Evolutionary conservation across 2,113 vertebrate species (phyloP), one percentile per base, ranked within the genome.

Genomic region (Ctenomys sociabilis): DNA sequence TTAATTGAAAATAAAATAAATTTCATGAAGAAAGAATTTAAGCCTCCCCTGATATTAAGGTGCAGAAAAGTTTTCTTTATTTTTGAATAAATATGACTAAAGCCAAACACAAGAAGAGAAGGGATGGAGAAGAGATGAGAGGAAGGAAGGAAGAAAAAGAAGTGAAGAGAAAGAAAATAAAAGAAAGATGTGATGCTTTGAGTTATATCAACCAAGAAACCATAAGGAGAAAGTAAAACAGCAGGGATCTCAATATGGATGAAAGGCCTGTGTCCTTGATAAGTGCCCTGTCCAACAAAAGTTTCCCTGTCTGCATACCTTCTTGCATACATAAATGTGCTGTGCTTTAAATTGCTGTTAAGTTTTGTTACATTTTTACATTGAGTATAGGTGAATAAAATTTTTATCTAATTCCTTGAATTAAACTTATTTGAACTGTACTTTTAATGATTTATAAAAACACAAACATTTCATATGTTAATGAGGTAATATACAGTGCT

Each of bases 161-260:
- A 66, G 32, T 30, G 13, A 32, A 68, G 19, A 22, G 10, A 68
- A 68, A 19, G 32, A n/a, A 72, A 72, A 32, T 28, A 28, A 52
- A 12, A 80, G 26, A 49, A 40, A 43, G 26, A 70, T 61, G 3
- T 49, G 22, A 81, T 68, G 11, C 0, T 70, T 82, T 88, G 77
- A 19, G 7, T 52, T 91, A 28, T 66, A 57, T 30, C 40, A 93
- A 77, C 9, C 7, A 68, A 54, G 40, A 66, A 21, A 11, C 10
- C 54, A 97, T 28, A 78, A 93, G 13, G 16, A 82, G 26, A 77
- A 30, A 21, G 63, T 45, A 94, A 89, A 93, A 85, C 4, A 84
- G 30, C 12, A 94, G 75, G 14, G 40, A 63, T 12, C 28, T 4
- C 37, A 75, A 81, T 22, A 85, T 61, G 30, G 7, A 66, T 68